Percentiles rank a stretch among this genome's conserved stretches.
These are phyloP conservation scores for Heterodera schachtii DNA, from an alignment of 1,140 invertebrate genomes.

Conservation along the genomic window DNA sequence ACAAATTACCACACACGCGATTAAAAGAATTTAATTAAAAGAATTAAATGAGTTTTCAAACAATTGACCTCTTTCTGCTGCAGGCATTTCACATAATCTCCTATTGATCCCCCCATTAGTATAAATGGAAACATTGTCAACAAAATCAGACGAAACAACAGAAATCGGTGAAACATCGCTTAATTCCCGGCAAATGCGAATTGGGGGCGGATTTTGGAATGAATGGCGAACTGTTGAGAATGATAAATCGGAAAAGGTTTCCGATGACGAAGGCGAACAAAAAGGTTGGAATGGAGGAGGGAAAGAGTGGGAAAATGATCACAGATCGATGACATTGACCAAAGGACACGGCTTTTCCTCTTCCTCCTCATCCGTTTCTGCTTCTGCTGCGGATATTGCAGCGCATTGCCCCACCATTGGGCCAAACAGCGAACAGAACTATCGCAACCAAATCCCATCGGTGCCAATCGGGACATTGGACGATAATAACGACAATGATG, in stretches of 20 bases:
- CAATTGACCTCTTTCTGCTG: no score
- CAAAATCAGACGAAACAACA: neutral
- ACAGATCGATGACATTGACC: neutral
- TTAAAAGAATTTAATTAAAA: neutral
- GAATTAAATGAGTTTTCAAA: neutral
- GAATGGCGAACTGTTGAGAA: neutral
- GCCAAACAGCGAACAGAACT: neutral
- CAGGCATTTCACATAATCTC: no score
- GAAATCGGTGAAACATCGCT: neutral
- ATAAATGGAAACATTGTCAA: neutral
- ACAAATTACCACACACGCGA: neutral
- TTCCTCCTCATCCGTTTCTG: no score
- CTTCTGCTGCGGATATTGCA: neutral
- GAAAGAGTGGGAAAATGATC: neutral
- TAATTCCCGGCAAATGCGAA: neutral
- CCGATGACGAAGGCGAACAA: neutral
- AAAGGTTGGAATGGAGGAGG: neutral
- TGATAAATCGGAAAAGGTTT: neutral
- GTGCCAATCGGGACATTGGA: neutral
- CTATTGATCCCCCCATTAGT: no score
- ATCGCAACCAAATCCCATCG: neutral
- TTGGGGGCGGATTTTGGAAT: constrained; percentile 6
- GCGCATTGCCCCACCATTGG: neutral
- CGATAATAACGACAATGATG: no score
- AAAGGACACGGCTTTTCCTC: neutral